Evolutionary conservation across 2,113 vertebrate genomes (phyloP), one percentile per base, ranked within the genome.

Genomic region (Myotis lucifugus): DNA sequence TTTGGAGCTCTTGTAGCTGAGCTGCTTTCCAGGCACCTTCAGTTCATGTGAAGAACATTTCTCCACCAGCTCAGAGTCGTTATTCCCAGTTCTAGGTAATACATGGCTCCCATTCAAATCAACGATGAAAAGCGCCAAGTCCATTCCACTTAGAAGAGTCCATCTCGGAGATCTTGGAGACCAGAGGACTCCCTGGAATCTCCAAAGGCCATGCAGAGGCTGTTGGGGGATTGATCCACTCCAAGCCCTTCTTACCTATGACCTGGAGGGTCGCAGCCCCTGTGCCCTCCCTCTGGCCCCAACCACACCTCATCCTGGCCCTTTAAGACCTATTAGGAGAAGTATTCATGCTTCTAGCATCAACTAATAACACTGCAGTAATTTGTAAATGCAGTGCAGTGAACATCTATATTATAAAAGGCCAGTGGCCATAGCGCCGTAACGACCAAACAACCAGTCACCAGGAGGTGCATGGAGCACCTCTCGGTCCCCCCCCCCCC

Each of bases 241-340:
- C 27, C 42, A 29, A 13, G 48, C 37, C 79, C 34, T n/a, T 59
- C 37, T 48, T 6, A n/a, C 0, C 9, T 10, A 69, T 23, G 2
- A 17, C 19, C 40, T 46, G 32, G 15, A 4, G 6, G 25, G 59
- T 66, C 7, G 5, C 27, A n/a, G 66, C 32, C 19, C 50, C 15
- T 5, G 6, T 21, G 7, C 19, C 50, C 4, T 0, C 37, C 17
- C 48, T 6, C 67, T 0, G 8, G 32, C 17, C 14, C 12, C 25
- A 18, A 8, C 32, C 74, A 21, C 15, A 25, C 13, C 84, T 50
- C 21, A 25, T 37, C 59, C 48, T 40, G 2, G n/a, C 48, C 32
- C 19, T 27, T 12, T 42, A 70, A 52, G 40, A 90, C 34, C 11
- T 32, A 82, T 70, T 18, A 3, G 5, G 14, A 34, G 46, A 52